Percentiles rank a stretch among this genome's conserved stretches.
phyloP scores from a whole-genome alignment of 2,888 invertebrate genomes.

The Amaurobius ferox region DNA sequence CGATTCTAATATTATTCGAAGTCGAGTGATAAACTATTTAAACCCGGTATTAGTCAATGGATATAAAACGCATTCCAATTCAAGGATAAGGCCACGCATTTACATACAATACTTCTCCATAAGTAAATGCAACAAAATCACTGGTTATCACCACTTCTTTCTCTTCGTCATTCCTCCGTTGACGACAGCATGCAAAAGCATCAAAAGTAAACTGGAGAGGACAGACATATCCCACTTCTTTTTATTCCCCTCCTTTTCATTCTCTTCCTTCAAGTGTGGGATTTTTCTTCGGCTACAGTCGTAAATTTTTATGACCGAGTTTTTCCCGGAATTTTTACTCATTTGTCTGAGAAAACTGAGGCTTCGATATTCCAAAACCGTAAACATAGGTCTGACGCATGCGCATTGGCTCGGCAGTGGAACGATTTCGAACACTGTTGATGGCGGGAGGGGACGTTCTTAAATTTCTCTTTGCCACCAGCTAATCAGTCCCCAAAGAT shows the following conservation, averaged over 20 bases:
- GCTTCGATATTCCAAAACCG: not conserved
- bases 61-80: too few relatives aligned
- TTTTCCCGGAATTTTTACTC: slow-evolving; percentile 1
- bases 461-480: not conserved
- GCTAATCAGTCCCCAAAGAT: not conserved
- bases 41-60: too few relatives aligned
- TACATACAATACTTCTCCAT: too few relatives aligned
- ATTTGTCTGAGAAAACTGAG: not conserved
- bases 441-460: not conserved
- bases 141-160: too few relatives aligned
- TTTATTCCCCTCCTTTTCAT: too few relatives aligned
- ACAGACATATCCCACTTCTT: not conserved
- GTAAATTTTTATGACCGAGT: not conserved
- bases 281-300: not conserved
- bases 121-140: too few relatives aligned
- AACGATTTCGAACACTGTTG: not conserved
- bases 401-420: not conserved
- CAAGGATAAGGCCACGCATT: too few relatives aligned
- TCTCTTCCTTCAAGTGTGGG: too few relatives aligned
- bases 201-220: not conserved
- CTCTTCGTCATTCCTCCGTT: not conserved
- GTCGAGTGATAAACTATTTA: too few relatives aligned
- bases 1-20: too few relatives aligned
- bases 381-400: not conserved
- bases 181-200: not conserved